Percentiles rank a stretch among this genome's conserved stretches.
Conservation (phyloP, 2,113 vertebrate genomes). For the Corythaeola cristata region DNA sequence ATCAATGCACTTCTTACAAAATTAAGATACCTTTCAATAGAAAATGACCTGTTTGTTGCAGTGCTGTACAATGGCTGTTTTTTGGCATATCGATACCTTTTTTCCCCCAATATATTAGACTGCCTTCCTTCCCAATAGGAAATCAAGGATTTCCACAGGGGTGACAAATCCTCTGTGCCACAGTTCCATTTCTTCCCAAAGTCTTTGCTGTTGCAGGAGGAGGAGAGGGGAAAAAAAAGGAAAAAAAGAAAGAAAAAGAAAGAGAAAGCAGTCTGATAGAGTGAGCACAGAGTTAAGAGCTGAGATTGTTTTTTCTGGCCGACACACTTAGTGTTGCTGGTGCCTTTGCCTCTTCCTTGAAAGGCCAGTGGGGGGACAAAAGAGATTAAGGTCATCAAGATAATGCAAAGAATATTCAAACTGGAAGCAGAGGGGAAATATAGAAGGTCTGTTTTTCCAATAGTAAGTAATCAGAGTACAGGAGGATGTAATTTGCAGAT, state of each 20-base stretch:
- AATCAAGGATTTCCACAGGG: constrained; percentile 49
- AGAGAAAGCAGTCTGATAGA: not conserved
- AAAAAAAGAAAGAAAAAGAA: not conserved
- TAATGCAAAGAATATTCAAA: constrained; percentile 78
- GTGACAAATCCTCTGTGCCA: constrained; percentile 22
- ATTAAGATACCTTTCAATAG: not conserved
- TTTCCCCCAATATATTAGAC: constrained; percentile 16
- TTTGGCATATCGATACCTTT: constrained; percentile 4
- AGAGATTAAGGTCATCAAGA: constrained; percentile 81
- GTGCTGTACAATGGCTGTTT: not conserved
- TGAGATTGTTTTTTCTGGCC: constrained; percentile 38
- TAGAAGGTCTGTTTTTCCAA: constrained; percentile 76
- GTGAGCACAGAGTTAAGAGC: not conserved
- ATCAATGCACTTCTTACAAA: not conserved
- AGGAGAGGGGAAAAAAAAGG: not conserved
- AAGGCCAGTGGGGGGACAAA: constrained; percentile 18
- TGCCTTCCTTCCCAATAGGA: constrained; percentile 48
- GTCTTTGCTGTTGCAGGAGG: not conserved
- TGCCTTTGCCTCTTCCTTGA: constrained; percentile 47
- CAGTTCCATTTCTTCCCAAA: constrained; percentile 33
- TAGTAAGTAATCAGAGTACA: constrained; percentile 77
- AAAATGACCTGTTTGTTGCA: not conserved
- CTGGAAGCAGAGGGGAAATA: constrained; percentile 70
- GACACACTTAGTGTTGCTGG: constrained; percentile 17
- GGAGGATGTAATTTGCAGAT: constrained; percentile 83